Evolutionary conservation across 2,888 invertebrate genomes (phyloP), one percentile per base, ranked within the genome.

Genomic region (Epinotia nisella): DNA sequence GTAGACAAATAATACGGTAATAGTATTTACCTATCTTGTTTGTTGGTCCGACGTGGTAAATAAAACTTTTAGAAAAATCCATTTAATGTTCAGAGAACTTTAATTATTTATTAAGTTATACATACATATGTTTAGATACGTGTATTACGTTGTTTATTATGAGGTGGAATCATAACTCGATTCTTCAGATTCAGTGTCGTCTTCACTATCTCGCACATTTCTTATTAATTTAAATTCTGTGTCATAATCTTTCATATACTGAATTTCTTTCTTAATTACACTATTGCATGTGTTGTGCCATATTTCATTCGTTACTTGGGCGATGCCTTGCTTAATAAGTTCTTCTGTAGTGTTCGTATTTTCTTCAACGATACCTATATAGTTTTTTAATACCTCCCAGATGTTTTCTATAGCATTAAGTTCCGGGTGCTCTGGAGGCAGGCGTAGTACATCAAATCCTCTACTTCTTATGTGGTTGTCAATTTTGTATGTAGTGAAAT

Each of bases 221-320:
- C 19, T n/a, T 19, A 64, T 4, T 11, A 29, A 64, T 13, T 11
- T 13, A 51, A 29, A 64, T 13, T 29, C 49, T 11, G 49, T 51
- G 5, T 64, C 62, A 29, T 51, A 64, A 45, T 64, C 19, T 21
- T 51, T 45, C 51, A 64, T n/a, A 64, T 64, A 64, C 17, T 64
- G 49, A 17, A 7, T 17, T 64, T 64, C 62, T 64, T n/a, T 64
- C 49, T n/a, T 29, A 7, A 51, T 24, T 11, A 64, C 24, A 24
- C 1, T 2, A 11, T 29, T 11, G 49, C 62, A 64, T n/a, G 29
- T n/a, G 3, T 17, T 29, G 49, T 49, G 49, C 51, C 62, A 64
- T 21, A 49, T 49, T 17, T 64, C 62, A 64, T 5, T 2, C 3
- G 29, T 51, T 17, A 64, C 29, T 29, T 64, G 24, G 2, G n/a